Base-by-base conservation (phyloP, 2,888 invertebrate genomes). In the Rhagophthalmus giganteus region DNA sequence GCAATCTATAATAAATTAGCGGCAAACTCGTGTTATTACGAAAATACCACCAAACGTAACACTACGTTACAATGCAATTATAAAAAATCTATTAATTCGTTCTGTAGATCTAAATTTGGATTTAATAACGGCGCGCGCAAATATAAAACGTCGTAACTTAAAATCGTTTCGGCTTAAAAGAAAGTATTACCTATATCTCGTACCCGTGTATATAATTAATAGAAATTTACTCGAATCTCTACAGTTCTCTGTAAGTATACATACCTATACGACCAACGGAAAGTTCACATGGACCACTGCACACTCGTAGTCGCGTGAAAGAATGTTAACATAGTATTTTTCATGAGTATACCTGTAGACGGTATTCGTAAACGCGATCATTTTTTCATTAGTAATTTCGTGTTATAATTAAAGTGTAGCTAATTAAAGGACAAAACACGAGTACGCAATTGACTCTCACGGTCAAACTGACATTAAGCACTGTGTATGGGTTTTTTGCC, bases 361-460 rank as follows among this genome's bases (percentile, higher is more conserved):
- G 59, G 59, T 65, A 65, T 62, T 59, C 61, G 61, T 62, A 64
- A 65, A 67, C 68, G 64, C 67, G 66, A 68, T 67, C 62, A 60
- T 59, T 66, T 63, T 66, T 68, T 63, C 61, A 65, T 66, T 59
- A 61, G 63, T 64, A 65, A 67, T 68, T 66, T 63, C 60, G 60
- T 63, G 58, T 62, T 62, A 66, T 66, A 68, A 68, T 68, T 68
- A 67, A 66, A 65, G 61, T 63, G 57, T 60, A 61, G 61, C 60
- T 67, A 66, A 65, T 68, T 67, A 67, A 65, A 65, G 64, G 66
- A 67, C 66, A 54, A 54, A 50, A 54, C 54, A 54, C 54, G 49
- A 54, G 49, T 49, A 41, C 41, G 44, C 49, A 54, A 54, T 50
- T 46, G 54, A 42, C 54, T 54, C 54, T 54, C 54, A 54, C 50